Evolutionary conservation across 2,113 vertebrate species (phyloP).

Genomic region (Hirundichthys speculiger): DNA sequence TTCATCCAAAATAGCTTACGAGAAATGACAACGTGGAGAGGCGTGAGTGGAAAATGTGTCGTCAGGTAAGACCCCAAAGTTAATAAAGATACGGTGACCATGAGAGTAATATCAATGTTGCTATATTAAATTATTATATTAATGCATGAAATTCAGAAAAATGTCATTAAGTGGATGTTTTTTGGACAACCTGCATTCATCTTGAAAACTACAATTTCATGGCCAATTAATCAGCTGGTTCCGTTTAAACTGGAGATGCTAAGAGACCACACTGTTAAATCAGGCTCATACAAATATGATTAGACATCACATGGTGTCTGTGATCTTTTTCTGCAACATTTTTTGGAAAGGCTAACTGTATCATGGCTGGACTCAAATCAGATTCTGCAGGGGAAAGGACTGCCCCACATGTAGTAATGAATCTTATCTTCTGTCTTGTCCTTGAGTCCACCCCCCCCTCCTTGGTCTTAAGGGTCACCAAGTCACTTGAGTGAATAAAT

Average conservation of each 20-base stretch:
- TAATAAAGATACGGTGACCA: not conserved
- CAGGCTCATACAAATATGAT: not conserved
- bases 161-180: no score
- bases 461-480: slow-evolving; percentile 34
- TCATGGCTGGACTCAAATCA: not conserved
- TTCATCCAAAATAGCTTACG: not conserved
- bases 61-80: not conserved
- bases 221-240: no score
- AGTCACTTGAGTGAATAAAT: slow-evolving; percentile 20
- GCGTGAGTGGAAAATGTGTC: not conserved
- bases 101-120: no score
- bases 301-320: slow-evolving; percentile 39
- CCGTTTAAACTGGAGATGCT: no score
- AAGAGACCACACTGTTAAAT: not conserved
- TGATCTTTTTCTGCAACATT: no score
- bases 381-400: not conserved
- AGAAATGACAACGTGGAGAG: slow-evolving; percentile 19
- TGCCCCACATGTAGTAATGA: not conserved
- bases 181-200: no score
- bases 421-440: no score
- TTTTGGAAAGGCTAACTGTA: slow-evolving; percentile 2
- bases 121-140: no score
- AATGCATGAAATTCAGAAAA: no score
- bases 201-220: no score
- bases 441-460: no score